These are phyloP conservation scores for Calliopsis andreniformis DNA, from an alignment of 1,140 invertebrate genomes.

Conservation along the genomic window DNA sequence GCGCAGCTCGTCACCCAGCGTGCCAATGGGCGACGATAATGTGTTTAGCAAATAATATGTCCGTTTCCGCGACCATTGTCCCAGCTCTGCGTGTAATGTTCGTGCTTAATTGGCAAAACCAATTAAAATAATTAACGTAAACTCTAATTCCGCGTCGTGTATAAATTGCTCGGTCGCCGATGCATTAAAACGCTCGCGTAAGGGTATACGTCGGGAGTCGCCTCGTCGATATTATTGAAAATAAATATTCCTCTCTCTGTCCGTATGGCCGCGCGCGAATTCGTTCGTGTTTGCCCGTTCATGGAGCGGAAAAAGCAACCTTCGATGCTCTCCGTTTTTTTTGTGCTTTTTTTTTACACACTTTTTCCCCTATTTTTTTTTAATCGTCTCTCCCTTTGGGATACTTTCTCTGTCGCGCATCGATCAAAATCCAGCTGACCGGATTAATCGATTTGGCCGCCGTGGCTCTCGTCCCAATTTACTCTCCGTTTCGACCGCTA, in stretches of 20 bases:
- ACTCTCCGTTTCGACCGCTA: conserved; percentile 21
- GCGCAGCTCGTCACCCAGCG: conserved; percentile 5
- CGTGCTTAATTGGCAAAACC: conserved; percentile 56
- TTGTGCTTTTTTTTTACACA: background rate
- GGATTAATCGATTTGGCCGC: conserved; percentile 43
- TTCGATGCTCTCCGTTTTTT: conserved; percentile 13
- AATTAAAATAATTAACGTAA: conserved; percentile 60
- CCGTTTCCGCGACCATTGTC: conserved; percentile 49
- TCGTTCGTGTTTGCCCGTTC: conserved; percentile 22
- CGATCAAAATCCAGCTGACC: conserved; percentile 53
- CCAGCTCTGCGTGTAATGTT: conserved; percentile 30
- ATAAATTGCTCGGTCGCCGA: conserved; percentile 36
- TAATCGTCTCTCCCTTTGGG: conserved; percentile 22
- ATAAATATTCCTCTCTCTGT: conserved; percentile 39
- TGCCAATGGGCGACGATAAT: conserved; percentile 37
- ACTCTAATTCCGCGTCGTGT: conserved; percentile 49
- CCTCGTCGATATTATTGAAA: conserved; percentile 48
- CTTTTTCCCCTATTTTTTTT: conserved; percentile 16
- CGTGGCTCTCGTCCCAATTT: conserved; percentile 22
- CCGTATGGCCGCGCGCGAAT: background rate
- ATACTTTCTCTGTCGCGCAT: conserved; percentile 50
- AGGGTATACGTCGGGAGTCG: conserved; percentile 33
- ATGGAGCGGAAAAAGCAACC: conserved; percentile 29
- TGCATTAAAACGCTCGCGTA: conserved; percentile 50
- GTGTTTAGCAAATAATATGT: conserved; percentile 55